Percentiles rank a stretch among this genome's conserved stretches.
Conservation (phyloP, 2,888 invertebrate genomes). For the Xestia ashworthii region DNA sequence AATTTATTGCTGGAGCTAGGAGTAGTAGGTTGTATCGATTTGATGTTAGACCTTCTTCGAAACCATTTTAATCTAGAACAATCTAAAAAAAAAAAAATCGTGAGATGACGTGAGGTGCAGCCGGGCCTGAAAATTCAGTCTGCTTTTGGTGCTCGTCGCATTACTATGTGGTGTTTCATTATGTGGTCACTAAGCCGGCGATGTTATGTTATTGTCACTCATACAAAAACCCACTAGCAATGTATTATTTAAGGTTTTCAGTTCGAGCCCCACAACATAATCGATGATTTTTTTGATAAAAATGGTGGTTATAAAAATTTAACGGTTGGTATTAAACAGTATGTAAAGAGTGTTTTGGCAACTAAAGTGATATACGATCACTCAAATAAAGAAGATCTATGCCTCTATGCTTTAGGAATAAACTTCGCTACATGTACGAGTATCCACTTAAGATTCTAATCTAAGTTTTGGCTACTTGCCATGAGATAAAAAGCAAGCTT, state of each 20-base stretch:
- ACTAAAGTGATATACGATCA: slow-evolving; percentile 5
- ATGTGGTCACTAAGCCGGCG: no score
- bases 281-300: not conserved
- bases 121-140: no score
- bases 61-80: no score
- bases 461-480: slow-evolving; percentile 61
- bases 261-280: not conserved
- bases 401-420: slow-evolving; percentile 21
- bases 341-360: slow-evolving; percentile 32
- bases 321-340: not conserved
- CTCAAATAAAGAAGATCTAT: slow-evolving; percentile 29
- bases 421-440: slow-evolving; percentile 42
- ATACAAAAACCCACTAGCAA: not conserved
- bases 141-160: no score
- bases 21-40: no score
- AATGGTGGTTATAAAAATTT: not conserved
- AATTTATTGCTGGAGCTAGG: no score
- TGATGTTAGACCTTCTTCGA: no score
- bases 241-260: not conserved
- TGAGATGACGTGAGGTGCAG: no score
- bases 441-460: slow-evolving; percentile 58
- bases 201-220: no score
- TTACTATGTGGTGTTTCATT: no score
- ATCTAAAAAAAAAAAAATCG: no score
- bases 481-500: slow-evolving; percentile 54